Evolutionary conservation across 2,113 vertebrate species (phyloP), one percentile per base, ranked within the genome.

Genomic region (Galeopterus variegatus): DNA sequence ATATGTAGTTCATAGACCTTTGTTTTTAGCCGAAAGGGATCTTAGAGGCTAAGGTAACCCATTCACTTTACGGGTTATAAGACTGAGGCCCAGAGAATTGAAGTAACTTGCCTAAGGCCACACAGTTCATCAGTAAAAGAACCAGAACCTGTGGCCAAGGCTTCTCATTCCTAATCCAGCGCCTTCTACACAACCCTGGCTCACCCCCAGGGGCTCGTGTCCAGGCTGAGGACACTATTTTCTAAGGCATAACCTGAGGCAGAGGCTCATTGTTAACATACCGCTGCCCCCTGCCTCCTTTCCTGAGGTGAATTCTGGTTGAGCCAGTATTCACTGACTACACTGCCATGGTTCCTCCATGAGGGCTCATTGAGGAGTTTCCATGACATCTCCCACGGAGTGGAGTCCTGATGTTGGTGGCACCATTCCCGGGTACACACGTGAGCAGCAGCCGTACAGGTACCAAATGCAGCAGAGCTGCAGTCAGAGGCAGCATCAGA

Each of bases 401-500:
- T 18, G 45, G 52, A 33, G 50, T 41, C 23, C 48, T 48, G 8
- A 18, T 65, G 19, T 56, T 64, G 72, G 56, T 85, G 50, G 75
- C 41, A 76, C 50, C 69, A 88, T 75, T 62, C 56, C 28, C 5
- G 41, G 56, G 77, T 79, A 24, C 93, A 97, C 81, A 87, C 94
- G 91, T 13, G 73, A 97, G 56, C 14, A 13, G 76, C 54, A 81
- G 70, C 95, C 93, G 8, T 93, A 64, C 24, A 70, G 77, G 28
- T 95, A 81, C 50, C 31, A 18, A 77, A 58, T 41, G 90, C 28
- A 17, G 93, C 13, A 92, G 48, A 88, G 62, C 92, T 95, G 92
- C 33, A 45, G 65, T 75, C 96, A 93, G 45, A 96, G 92, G 83
- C 72, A 97, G 89, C 94, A 75, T 33, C 87, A 96, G n/a, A 1